These are phyloP conservation scores for Lysiphlebus fabarum DNA, from an alignment of 1,140 invertebrate genomes.

Conservation along the genomic window DNA sequence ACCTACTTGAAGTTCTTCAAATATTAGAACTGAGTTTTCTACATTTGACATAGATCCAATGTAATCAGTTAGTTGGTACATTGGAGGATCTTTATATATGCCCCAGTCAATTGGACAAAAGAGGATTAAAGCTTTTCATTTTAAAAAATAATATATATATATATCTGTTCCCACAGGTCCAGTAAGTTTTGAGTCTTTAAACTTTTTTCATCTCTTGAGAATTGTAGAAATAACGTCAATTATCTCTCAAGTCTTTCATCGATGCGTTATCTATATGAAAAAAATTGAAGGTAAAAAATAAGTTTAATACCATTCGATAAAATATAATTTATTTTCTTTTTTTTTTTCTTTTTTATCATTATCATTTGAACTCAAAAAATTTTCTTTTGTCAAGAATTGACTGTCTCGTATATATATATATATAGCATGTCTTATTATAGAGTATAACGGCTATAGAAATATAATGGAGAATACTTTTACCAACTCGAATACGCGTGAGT, in stretches of 20 bases:
- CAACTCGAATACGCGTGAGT: neutral
- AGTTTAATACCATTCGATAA: slow-evolving; percentile 3
- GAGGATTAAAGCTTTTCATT: slow-evolving; percentile 23
- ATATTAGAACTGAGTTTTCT: too few species aligned
- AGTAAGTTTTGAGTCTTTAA: slow-evolving; percentile 13
- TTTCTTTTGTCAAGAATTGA: too few species aligned
- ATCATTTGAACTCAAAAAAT: neutral
- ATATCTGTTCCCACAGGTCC: slow-evolving; percentile 24
- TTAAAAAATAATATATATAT: slow-evolving; percentile 1
- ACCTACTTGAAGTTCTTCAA: too few species aligned
- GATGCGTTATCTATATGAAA: slow-evolving; percentile 15
- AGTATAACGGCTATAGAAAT: too few species aligned
- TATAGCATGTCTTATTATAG: neutral
- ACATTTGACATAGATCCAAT: too few species aligned
- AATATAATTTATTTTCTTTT: neutral
- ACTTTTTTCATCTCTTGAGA: neutral
- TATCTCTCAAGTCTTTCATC: slow-evolving; percentile 22
- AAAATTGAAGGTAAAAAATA: slow-evolving; percentile 10
- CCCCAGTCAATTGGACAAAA: slow-evolving; percentile 22
- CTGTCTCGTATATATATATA: neutral
- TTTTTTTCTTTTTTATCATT: neutral
- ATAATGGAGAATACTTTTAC: too few species aligned
- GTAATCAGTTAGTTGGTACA: neutral
- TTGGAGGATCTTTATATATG: neutral
- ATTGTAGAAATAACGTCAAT: slow-evolving; percentile 24